phyloP scores from a whole-genome alignment of 2,113 vertebrate genomes.

The Etheostoma spectabile region DNA sequence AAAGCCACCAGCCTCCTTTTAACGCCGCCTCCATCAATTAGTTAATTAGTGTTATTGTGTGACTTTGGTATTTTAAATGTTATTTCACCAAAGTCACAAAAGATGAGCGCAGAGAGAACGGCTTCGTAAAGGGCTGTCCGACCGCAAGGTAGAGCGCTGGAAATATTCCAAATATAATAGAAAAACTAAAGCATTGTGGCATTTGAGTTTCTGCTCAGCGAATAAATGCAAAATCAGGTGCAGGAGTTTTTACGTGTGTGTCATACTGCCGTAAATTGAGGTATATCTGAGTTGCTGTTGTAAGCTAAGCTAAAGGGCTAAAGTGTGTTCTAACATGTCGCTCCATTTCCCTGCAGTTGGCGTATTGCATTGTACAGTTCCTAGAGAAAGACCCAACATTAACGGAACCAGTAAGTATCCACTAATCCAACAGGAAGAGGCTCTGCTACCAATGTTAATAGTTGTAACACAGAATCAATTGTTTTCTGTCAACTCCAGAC shows the following conservation, averaged over 20 bases:
- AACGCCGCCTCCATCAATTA: no score
- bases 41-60: no score
- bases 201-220: background rate
- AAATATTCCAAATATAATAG: no score
- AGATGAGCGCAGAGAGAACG: no score
- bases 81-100: no score
- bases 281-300: background rate
- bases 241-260: background rate
- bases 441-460: background rate
- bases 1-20: no score
- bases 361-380: conserved; percentile 99
- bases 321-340: background rate
- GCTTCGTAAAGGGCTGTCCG: no score
- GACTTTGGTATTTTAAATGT: no score
- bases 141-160: no score
- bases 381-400: conserved; percentile 99
- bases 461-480: background rate
- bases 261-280: background rate
- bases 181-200: background rate
- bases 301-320: background rate
- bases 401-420: conserved; percentile 95
- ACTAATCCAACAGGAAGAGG: background rate
- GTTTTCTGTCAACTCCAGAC: background rate
- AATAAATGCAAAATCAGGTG: background rate
- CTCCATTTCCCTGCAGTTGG: conserved; percentile 87